These are phyloP conservation scores for Cataglyphis albicans DNA, from an alignment of 2,888 invertebrate genomes.

Conservation along the genomic window DNA sequence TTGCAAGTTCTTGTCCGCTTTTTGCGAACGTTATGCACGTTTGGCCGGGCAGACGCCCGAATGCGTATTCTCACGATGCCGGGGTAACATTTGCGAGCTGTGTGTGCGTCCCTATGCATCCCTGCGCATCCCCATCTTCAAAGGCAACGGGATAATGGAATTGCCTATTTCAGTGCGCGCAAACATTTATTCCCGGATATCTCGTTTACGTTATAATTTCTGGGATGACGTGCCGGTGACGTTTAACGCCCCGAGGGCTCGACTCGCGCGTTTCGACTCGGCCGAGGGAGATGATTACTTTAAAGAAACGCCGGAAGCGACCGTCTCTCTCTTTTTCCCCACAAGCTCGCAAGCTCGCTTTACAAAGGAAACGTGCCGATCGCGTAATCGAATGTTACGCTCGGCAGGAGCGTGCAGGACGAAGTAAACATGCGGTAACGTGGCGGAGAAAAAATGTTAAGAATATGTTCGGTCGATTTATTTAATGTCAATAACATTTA, in stretches of 20 bases:
- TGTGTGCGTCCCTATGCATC: constrained; percentile 44
- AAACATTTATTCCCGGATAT: constrained; percentile 76
- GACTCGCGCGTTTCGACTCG: constrained; percentile 28
- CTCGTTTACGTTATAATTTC: constrained; percentile 75
- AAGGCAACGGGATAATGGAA: constrained; percentile 79
- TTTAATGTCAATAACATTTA: constrained; percentile 41
- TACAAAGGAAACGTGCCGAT: constrained; percentile 41
- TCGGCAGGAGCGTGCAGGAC: constrained; percentile 2
- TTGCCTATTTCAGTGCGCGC: constrained; percentile 75
- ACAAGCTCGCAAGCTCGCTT: not conserved
- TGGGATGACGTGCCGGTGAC: constrained; percentile 63
- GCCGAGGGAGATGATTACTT: constrained; percentile 35
- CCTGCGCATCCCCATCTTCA: constrained; percentile 68
- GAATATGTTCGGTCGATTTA: constrained; percentile 32
- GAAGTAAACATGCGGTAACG: not conserved
- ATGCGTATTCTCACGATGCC: constrained; percentile 21
- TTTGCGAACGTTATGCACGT: constrained; percentile 6
- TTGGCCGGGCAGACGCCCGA: not conserved
- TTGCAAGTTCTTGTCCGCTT: constrained; percentile 9
- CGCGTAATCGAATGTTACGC: constrained; percentile 48
- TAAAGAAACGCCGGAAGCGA: constrained; percentile 45
- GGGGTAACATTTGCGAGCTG: constrained; percentile 67
- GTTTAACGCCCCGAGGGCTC: constrained; percentile 24
- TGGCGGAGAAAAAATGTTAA: constrained; percentile 27
- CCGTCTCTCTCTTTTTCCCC: not conserved